A percentile compares a stretch with the other conserved stretches of the same genome.
phyloP scores from a whole-genome alignment of 2,888 invertebrate species.

The Agrochola circellaris region DNA sequence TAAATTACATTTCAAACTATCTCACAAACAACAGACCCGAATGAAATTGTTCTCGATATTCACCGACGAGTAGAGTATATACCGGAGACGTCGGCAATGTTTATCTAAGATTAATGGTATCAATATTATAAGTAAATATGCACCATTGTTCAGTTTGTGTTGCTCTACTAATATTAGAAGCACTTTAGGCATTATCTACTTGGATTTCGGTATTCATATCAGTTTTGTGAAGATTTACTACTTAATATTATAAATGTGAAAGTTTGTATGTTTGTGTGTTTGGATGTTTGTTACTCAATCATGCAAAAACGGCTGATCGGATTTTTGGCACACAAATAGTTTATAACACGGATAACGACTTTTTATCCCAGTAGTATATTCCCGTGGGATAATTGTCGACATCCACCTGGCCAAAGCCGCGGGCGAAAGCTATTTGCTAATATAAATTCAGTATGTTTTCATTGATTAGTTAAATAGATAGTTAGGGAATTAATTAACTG shows the following conservation, averaged over 20 bases:
- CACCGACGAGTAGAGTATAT: constrained; percentile 29
- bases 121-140: constrained; percentile 65
- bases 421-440: not conserved
- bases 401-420: no score
- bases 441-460: not conserved
- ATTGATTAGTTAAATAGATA: not conserved
- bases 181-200: constrained; percentile 57
- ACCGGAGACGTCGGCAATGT: constrained; percentile 48
- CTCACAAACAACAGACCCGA: constrained; percentile 6
- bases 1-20: constrained; percentile 39
- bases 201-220: constrained; percentile 33
- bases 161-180: constrained; percentile 48
- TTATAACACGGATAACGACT: no score
- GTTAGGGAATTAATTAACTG: not conserved
- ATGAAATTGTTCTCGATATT: constrained; percentile 56
- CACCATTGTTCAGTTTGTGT: constrained; percentile 60
- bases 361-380: no score
- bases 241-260: no score
- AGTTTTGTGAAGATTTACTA: constrained; percentile 5
- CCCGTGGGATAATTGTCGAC: no score
- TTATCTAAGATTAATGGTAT: constrained; percentile 63
- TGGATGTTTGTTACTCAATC: no score
- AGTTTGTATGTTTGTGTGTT: no score
- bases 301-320: no score
- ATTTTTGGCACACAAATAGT: no score